phyloP scores from a whole-genome alignment of 2,113 vertebrate species.

The Sinocyclocheilus anshuiensis region DNA sequence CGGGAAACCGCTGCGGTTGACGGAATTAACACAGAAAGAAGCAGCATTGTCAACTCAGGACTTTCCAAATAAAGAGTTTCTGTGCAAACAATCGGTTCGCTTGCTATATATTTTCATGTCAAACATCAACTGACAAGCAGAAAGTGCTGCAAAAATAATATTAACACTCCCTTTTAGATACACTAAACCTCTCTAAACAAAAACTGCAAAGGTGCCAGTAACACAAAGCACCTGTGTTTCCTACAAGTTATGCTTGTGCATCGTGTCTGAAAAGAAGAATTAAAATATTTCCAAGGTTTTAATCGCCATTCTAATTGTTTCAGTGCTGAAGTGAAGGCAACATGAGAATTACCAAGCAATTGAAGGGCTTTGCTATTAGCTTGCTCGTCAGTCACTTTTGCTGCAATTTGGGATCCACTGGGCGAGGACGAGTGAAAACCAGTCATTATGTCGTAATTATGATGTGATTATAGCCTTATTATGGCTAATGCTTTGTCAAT shows the following conservation, averaged over 20 bases:
- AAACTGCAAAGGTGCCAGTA: background rate
- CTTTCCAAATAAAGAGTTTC: conserved; percentile 48
- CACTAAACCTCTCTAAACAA: conserved; percentile 3
- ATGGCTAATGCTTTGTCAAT: conserved; percentile 51
- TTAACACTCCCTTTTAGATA: background rate
- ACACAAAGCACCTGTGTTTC: background rate
- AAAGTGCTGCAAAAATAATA: background rate
- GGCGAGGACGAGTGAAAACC: conserved; percentile 44
- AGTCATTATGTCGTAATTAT: conserved; percentile 58
- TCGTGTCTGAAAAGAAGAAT: background rate
- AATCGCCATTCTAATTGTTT: conserved; percentile 12
- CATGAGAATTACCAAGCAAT: conserved; percentile 12
- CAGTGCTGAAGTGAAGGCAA: conserved; percentile 23
- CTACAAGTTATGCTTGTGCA: background rate
- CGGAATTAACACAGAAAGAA: conserved; percentile 47
- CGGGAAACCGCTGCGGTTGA: background rate
- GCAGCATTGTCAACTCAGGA: conserved; percentile 49
- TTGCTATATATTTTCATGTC: conserved; percentile 28
- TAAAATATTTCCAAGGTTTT: conserved; percentile 4
- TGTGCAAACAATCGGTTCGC: conserved; percentile 37
- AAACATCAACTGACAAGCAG: conserved; percentile 1
- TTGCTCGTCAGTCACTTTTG: conserved; percentile 44
- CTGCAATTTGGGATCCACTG: conserved; percentile 44
- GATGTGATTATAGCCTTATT: conserved; percentile 61
- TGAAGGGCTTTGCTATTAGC: conserved; percentile 49